Base-by-base conservation (phyloP, 2,888 invertebrate species). In the Agapetus fuscipes region DNA sequence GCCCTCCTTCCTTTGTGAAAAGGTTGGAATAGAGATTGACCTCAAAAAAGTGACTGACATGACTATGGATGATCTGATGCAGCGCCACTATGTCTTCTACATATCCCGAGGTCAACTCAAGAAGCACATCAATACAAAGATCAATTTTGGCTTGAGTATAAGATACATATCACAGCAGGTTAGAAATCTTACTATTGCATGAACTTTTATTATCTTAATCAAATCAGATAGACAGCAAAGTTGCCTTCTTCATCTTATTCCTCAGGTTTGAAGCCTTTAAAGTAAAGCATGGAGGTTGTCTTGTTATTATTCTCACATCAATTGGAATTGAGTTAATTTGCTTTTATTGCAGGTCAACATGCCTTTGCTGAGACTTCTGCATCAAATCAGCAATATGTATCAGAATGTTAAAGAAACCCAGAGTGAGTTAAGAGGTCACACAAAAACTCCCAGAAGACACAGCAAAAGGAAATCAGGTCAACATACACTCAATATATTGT, bases 301-400 rank as follows among this genome's bases (percentile, higher is more conserved):
- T 9, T 34, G 35, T 16, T 34, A 11, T 38, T 27, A 33, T n/a
- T n/a, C n/a, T n/a, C n/a, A n/a, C n/a, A n/a, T n/a, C n/a, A n/a
- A n/a, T n/a, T n/a, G n/a, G n/a, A n/a, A n/a, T n/a, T n/a, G n/a
- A n/a, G n/a, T 17, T 34, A 17, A 39, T 6, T 20, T 25, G 7
- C 17, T 16, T 34, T 29, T 45, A 13, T 50, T 43, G 1, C 46
- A 79, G 77, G 80, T 96, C 2, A 96, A 96, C 61, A 94, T 96
- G 94, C 94, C 95, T 0, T 66, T 96, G 25, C 65, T 96, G 30
- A 71, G 96, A 34, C 72, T 96, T 35, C 71, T 95, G 41, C 94
- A 96, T 64, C 96, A 96, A 68, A 94, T 96, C 56, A 88, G 87
- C 54, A 94, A 91, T 56, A 94, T 96, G 93, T 93, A 94, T 62